A percentile compares a stretch with the other conserved stretches of the same genome.
Evolutionary conservation across 2,797 vertebrate species (phyloP).

Genomic region (Lagocephalus sceleratus): DNA sequence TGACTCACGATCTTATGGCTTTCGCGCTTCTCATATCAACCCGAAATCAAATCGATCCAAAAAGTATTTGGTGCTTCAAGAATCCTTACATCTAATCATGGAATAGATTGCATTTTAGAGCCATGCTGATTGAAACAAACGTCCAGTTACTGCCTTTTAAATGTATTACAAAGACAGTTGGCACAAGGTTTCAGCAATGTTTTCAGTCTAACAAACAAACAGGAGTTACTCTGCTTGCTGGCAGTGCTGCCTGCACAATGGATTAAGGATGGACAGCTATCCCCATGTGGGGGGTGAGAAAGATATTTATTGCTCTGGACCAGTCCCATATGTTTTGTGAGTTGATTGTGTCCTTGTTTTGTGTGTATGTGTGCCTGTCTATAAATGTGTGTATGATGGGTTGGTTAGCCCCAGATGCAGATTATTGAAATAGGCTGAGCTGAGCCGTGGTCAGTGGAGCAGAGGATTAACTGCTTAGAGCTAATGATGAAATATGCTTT

Average conservation of each 20-base stretch:
- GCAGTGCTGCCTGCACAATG: constrained; percentile 23
- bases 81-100: background rate
- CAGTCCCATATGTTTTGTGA: constrained; percentile 55
- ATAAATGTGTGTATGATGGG: constrained; percentile 43
- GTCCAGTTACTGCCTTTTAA: constrained; percentile 2
- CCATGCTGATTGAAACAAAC: constrained; percentile 2
- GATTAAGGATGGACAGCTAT: constrained; percentile 30
- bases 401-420: constrained; percentile 73
- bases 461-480: constrained; percentile 82
- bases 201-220: constrained; percentile 21
- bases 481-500: constrained; percentile 83
- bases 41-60: background rate
- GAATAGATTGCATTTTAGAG: background rate
- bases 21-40: no score
- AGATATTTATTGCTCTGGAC: constrained; percentile 56
- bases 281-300: constrained; percentile 18
- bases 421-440: constrained; percentile 78
- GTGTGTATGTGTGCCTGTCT: constrained; percentile 15
- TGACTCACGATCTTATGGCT: no score
- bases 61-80: background rate
- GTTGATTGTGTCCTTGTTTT: constrained; percentile 53
- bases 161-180: constrained; percentile 9
- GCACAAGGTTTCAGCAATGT: background rate
- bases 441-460: constrained; percentile 76
- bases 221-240: constrained; percentile 7